Percentiles rank a stretch among this genome's conserved stretches.
Conservation (phyloP, 2,888 invertebrate genomes). For the Halictus quadricinctus region DNA sequence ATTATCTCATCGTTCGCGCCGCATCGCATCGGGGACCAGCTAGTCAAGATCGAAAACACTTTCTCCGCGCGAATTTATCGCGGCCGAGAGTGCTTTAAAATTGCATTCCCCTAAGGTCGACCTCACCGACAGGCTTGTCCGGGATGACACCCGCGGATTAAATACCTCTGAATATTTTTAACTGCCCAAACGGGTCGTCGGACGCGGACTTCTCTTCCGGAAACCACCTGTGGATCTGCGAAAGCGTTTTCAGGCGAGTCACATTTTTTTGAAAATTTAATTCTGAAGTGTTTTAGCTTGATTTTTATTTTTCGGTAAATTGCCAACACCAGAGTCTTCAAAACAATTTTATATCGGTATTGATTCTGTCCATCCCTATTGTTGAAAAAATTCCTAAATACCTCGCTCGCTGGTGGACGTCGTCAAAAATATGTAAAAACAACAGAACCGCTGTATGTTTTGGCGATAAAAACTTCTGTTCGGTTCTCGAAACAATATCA, state of each 20-base stretch:
- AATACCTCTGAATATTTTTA: background rate
- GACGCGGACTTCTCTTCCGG: background rate
- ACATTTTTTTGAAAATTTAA: too few species aligned
- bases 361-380: too few species aligned
- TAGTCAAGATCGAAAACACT: constrained; percentile 18
- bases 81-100: constrained; percentile 19
- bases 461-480: background rate
- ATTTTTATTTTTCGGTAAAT: too few species aligned
- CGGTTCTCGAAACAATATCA: background rate
- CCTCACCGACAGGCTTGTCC: background rate
- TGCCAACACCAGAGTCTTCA: too few species aligned
- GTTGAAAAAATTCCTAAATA: background rate
- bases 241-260: background rate
- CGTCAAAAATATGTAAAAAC: background rate
- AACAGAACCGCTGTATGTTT: background rate
- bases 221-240: background rate
- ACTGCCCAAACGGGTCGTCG: background rate
- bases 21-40: constrained; percentile 1
- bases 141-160: background rate
- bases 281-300: too few species aligned
- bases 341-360: too few species aligned
- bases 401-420: too few species aligned
- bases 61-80: constrained; percentile 27
- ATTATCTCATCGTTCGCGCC: constrained; percentile 26
- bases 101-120: background rate